Conservation (phyloP, 2,113 vertebrate species). For the Rhynchomys soricoides region DNA sequence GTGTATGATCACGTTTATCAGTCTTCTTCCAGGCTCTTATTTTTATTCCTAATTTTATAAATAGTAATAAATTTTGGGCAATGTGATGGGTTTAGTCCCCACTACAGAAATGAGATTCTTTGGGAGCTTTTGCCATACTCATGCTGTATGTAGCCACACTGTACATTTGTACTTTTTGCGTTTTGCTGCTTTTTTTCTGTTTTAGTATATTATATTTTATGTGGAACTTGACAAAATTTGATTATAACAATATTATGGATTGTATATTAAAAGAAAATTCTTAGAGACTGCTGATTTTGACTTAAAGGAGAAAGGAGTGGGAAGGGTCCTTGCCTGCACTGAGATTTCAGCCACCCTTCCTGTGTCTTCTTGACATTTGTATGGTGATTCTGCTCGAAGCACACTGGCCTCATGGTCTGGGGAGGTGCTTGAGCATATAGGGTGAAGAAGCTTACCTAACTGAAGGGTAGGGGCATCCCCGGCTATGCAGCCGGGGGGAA, state of each 20-base stretch:
- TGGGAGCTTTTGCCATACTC: neutral
- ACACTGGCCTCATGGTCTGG: neutral
- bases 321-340: neutral
- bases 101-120: neutral
- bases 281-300: neutral
- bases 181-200: neutral
- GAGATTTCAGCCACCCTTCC: neutral
- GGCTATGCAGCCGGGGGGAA: neutral
- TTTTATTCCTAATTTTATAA: slow-evolving; percentile 10
- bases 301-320: neutral
- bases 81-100: neutral
- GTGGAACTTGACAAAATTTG: neutral
- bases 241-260: neutral
- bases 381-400: neutral
- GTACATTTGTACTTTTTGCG: neutral
- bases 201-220: neutral
- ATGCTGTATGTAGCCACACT: neutral
- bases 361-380: neutral
- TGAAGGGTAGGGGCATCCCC: neutral
- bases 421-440: neutral
- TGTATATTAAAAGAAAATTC: neutral
- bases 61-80: neutral
- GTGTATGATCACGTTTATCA: neutral
- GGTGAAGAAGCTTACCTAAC: neutral
- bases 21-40: neutral